A percentile compares a stretch with the other conserved stretches of the same genome.
Conservation (phyloP, 2,888 invertebrate species). For the Ichneumon xanthorius region DNA sequence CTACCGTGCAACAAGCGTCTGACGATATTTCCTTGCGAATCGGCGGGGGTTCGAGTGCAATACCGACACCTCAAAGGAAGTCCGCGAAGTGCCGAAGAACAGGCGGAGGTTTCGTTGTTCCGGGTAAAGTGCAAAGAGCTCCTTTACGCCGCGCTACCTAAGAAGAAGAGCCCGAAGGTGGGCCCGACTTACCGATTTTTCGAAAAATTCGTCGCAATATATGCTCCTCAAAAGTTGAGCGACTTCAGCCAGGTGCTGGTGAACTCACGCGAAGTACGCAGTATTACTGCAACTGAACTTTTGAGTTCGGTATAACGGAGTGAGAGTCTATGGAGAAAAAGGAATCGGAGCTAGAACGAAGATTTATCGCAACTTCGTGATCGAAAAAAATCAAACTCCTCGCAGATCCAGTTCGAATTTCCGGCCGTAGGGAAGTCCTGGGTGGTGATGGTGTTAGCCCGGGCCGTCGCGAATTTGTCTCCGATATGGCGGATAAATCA, state of each 20-base stretch:
- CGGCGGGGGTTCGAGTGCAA: no score
- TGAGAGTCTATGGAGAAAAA: background rate
- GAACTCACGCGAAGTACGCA: conserved; percentile 7
- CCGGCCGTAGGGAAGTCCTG: background rate
- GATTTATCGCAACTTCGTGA: conserved; percentile 34
- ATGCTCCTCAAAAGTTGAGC: conserved; percentile 11
- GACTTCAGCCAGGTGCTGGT: conserved; percentile 5
- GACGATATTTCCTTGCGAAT: no score
- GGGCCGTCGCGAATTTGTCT: conserved; percentile 44
- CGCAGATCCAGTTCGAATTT: conserved; percentile 20
- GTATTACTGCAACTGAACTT: background rate
- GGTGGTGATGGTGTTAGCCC: background rate
- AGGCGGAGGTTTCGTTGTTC: no score
- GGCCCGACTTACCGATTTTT: no score
- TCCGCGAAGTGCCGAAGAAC: no score
- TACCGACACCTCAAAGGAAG: no score
- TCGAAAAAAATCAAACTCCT: conserved; percentile 18
- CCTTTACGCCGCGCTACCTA: no score
- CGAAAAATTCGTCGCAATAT: background rate
- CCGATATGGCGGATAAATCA: conserved; percentile 59
- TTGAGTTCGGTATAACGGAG: background rate
- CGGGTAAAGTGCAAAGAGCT: no score
- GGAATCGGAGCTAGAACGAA: background rate
- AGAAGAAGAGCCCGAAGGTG: no score
- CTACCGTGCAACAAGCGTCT: no score